Percentiles rank a stretch among this genome's conserved stretches.
These are phyloP conservation scores for Chirona hameri DNA, from an alignment of 2,888 invertebrate species.

Conservation along the genomic window DNA sequence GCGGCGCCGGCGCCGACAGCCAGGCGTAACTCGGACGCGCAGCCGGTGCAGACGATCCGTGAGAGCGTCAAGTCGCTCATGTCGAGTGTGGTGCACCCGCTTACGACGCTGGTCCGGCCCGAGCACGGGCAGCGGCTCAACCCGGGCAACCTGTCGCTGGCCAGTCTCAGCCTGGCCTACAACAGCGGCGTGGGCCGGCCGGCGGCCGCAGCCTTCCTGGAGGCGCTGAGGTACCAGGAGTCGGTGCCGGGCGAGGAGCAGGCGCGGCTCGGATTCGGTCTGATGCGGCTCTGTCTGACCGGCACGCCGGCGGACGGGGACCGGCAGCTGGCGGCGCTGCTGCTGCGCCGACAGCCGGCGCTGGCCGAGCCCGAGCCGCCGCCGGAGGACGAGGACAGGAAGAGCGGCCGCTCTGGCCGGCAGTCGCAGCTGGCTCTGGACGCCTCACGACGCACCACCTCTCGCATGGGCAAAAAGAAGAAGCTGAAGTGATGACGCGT, in stretches of 20 bases:
- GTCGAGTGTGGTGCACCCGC: not conserved
- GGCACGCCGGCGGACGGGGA: constrained; percentile 22
- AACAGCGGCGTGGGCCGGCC: constrained; percentile 33
- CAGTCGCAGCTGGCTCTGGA: not conserved
- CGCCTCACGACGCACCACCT: not conserved
- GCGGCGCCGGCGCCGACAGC: not conserved
- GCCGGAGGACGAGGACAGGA: not conserved
- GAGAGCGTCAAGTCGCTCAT: not conserved
- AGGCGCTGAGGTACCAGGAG: constrained; percentile 31
- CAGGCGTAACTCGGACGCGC: not conserved
- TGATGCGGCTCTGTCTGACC: constrained; percentile 35
- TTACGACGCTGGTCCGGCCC: constrained; percentile 1
- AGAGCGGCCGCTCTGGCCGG: not conserved
- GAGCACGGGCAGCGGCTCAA: constrained; percentile 30
- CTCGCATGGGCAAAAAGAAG: not conserved
- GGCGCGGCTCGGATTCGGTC: constrained; percentile 35
- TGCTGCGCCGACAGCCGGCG: not conserved
- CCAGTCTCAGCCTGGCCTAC: constrained; percentile 36
- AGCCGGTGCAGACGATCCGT: not conserved
- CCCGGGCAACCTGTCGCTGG: constrained; percentile 35
- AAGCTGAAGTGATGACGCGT: not conserved
- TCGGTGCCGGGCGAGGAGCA: constrained; percentile 32
- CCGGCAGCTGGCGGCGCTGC: constrained; percentile 4
- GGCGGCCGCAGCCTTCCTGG: constrained; percentile 26
- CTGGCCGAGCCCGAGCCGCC: not conserved